Conservation (phyloP, 2,113 vertebrate species). For the Oxyruncus cristatus region DNA sequence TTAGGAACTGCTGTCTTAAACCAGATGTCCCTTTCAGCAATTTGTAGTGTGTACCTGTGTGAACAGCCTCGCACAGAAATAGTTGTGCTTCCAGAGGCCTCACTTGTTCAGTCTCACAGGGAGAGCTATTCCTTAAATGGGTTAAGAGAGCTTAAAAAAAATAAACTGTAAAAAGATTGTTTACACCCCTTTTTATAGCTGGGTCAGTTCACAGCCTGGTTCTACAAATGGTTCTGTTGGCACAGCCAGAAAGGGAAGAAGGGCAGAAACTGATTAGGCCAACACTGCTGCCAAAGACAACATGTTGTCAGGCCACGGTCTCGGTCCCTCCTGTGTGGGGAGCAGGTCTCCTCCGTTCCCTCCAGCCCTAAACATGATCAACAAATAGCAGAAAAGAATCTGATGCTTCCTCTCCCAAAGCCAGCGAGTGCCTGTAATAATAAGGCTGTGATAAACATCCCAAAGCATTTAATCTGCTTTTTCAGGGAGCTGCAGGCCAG, state of each 20-base stretch:
- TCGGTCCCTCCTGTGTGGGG: neutral
- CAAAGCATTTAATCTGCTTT: conserved; percentile 2
- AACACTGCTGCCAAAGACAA: conserved; percentile 19
- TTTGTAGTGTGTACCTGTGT: neutral
- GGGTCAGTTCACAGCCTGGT: neutral
- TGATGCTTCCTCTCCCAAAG: neutral
- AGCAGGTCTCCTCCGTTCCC: neutral
- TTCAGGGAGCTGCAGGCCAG: neutral
- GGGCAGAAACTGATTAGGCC: neutral
- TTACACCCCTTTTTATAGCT: neutral
- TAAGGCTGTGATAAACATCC: conserved; percentile 24
- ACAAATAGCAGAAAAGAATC: neutral
- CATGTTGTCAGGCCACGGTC: neutral
- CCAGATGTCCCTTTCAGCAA: neutral
- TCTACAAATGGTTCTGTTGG: neutral
- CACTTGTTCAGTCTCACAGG: neutral
- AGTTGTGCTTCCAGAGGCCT: neutral
- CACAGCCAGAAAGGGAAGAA: neutral
- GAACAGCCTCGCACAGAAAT: neutral
- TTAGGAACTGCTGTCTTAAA: neutral
- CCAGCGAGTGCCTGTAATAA: neutral
- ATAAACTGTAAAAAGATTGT: neutral
- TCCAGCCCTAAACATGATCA: neutral
- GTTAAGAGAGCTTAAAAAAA: neutral
- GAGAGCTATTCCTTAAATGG: neutral